These are phyloP conservation scores for Pharmacophagus antenor DNA, from an alignment of 2,888 invertebrate genomes.

Conservation along the genomic window DNA sequence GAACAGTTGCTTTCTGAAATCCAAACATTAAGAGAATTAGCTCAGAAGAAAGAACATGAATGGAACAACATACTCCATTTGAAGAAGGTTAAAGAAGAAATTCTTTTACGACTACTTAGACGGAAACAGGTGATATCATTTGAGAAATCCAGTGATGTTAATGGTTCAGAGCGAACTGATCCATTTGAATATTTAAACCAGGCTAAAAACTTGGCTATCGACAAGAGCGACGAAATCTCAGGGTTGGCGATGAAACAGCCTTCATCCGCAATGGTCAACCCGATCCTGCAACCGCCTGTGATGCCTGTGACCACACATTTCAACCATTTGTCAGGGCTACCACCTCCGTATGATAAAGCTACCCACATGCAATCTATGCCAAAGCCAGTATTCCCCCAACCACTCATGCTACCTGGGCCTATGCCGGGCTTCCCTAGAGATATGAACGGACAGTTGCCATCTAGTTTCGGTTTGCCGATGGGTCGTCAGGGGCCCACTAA, in stretches of 20 bases:
- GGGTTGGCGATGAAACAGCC: constrained; percentile 68
- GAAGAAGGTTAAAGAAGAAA: constrained; percentile 92
- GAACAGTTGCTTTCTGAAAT: constrained; percentile 85
- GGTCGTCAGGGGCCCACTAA: constrained; percentile 89
- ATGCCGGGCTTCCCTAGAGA: constrained; percentile 68
- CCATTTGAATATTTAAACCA: constrained; percentile 71
- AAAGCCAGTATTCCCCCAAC: constrained; percentile 68
- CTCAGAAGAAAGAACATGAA: constrained; percentile 90
- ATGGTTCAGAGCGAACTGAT: constrained; percentile 62
- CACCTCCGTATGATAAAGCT: constrained; percentile 72
- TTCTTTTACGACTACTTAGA: constrained; percentile 85
- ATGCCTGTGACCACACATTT: constrained; percentile 67
- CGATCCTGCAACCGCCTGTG: constrained; percentile 60
- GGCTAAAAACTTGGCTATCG: constrained; percentile 68
- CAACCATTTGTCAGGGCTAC: constrained; percentile 66
- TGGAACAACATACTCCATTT: constrained; percentile 91
- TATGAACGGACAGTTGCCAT: constrained; percentile 81
- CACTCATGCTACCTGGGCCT: constrained; percentile 66
- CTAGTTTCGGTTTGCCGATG: constrained; percentile 74
- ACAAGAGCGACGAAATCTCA: constrained; percentile 74
- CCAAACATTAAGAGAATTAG: constrained; percentile 86
- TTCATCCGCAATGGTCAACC: constrained; percentile 51
- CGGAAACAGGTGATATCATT: constrained; percentile 83
- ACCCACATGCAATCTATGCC: constrained; percentile 69
- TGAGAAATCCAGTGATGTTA: constrained; percentile 66